Base-by-base conservation (phyloP, 2,888 invertebrate species). In the Caenorhabditis zanzibari region DNA sequence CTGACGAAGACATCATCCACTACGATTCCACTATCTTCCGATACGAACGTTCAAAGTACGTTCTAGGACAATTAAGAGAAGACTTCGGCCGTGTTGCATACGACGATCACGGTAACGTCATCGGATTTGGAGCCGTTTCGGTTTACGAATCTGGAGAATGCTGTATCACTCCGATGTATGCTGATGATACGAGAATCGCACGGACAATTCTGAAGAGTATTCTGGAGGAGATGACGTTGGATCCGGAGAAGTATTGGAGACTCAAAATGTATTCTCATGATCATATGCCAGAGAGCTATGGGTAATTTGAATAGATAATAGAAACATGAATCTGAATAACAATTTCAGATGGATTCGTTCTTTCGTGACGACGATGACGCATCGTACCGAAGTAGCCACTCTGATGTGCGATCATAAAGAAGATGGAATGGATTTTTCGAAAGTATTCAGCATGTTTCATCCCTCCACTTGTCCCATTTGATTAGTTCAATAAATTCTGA, bases 211-310 rank as follows among this genome's bases (percentile, higher is more conserved):
- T 76, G n/a, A 76, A 76, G 28, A 38, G 28, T 38, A 68, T 76
- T 76, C 76, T 76, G 12, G 59, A 76, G 61, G 76, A 75, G 22
- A 66, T 75, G 44, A 47, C 59, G 32, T 22, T 76, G 59, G 41
- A 68, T 28, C 7, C 47, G 7, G 66, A 76, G 7, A 76, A 75
- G 16, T 73, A 73, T 24, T 73, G 73, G 73, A 59, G 73, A 61
- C 61, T 73, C 49, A 41, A 73, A 61, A 22, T 73, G 10, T 26
- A 58, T 38, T 73, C 73, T 24, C 59, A 61, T 59, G 73, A 73
- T 49, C 35, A 61, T 49, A 38, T 35, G 35, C 47, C 47, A 14
- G 61, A 63, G 26, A 73, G 73, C 19, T 73, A 73, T 49, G 73
- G 63, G 69, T 69, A 26, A 26, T 4, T 22, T n/a, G n/a, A n/a